These are phyloP conservation scores for Ptychochromis oligacanthus DNA, from an alignment of 2,113 vertebrate species.

Conservation along the genomic window DNA sequence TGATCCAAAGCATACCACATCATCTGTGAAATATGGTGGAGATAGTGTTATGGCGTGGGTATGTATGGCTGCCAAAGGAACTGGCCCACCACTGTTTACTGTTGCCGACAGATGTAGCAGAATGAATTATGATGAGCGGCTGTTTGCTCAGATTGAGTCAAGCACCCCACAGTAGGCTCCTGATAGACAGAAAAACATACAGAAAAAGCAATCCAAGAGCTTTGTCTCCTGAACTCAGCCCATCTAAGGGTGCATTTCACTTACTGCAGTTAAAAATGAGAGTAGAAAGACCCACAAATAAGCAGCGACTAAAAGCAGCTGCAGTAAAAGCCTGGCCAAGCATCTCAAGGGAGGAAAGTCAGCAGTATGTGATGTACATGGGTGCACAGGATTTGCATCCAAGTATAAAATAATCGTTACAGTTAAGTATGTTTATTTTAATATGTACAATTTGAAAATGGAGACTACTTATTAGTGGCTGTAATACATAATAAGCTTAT, in stretches of 20 bases:
- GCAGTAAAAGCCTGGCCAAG: background rate
- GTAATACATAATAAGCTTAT: too few species aligned
- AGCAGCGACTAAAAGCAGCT: background rate
- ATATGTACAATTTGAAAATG: too few species aligned
- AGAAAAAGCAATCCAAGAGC: background rate
- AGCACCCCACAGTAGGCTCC: background rate
- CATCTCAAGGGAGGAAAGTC: background rate
- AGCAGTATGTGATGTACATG: background rate
- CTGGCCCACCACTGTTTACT: background rate
- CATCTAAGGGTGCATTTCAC: background rate
- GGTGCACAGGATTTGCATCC: background rate
- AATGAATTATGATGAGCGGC: background rate
- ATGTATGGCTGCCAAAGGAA: too few species aligned
- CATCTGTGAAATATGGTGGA: background rate
- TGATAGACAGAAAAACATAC: too few species aligned
- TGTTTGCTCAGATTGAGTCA: background rate
- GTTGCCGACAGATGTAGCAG: background rate
- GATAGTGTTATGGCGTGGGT: too few species aligned
- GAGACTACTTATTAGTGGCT: too few species aligned
- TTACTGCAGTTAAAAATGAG: too few species aligned
- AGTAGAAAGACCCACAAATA: background rate
- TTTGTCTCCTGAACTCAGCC: background rate
- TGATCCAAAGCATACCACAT: background rate
- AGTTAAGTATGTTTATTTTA: background rate
- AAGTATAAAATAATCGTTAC: background rate